Evolutionary conservation across 2,888 invertebrate genomes (phyloP), one percentile per base, ranked within the genome.

Genomic region (Dryobotodes eremita): DNA sequence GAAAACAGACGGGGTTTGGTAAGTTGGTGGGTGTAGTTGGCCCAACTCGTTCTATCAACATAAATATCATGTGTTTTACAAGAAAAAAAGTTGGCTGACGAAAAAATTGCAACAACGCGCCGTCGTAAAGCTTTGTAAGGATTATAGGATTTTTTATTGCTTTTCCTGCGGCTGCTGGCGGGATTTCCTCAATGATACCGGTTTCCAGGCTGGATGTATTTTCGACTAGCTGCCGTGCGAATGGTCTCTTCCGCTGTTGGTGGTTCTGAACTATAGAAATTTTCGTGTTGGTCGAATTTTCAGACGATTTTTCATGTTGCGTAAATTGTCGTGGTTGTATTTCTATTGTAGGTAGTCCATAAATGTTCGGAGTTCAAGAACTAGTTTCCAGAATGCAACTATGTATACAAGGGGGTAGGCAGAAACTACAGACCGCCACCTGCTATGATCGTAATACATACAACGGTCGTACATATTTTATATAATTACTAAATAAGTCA

Each of bases 81-180:
- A 86, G 87, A 89, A 78, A 90, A 86, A 89, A 87, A 89, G 84
- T 81, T 83, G 74, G 76, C 50, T 71, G 77, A 79, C 59, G 79
- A 88, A 88, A 88, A 88, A 85, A 89, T 79, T 83, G 80, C 82
- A 88, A 48, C 78, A 69, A 85, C 87, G 85, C 88, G 81, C 59
- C 26, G 86, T 88, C 90, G 91, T 93, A 92, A 92, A 92, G 92
- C 92, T 93, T 93, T 92, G 90, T 91, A 91, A 89, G 92, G 92
- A 92, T 93, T 92, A 93, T 90, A 86, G 75, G 89, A 89, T 88
- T 91, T 93, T 93, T 92, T 93, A 93, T 92, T 91, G 90, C 90
- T 89, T 86, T 90, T 74, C 84, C 89, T 83, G 85, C 84, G 79
- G 74, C 75, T 77, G 84, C 83, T 85, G 79, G 80, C 75, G 84